These are phyloP conservation scores for Xylota sylvarum DNA, from an alignment of 2,888 invertebrate genomes.

Conservation along the genomic window DNA sequence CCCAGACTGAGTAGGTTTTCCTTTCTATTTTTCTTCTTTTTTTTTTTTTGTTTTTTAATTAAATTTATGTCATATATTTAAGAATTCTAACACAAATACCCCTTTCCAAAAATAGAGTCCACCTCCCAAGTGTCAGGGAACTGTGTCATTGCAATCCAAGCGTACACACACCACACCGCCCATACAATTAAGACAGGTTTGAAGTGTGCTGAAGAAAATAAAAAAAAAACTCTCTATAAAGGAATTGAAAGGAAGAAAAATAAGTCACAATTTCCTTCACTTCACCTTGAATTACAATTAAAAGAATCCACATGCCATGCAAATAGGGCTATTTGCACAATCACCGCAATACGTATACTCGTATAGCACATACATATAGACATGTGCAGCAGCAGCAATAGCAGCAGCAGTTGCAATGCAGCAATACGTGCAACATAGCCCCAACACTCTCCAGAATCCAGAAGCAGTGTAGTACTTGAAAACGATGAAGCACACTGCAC, in stretches of 20 bases:
- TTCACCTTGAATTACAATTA: slow-evolving; percentile 76
- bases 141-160: slow-evolving; percentile 57
- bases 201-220: neutral
- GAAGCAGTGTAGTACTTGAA: slow-evolving; percentile 59
- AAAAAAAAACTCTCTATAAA: too few relatives aligned
- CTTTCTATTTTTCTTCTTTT: neutral
- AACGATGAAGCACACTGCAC: slow-evolving; percentile 33
- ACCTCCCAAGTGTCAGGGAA: slow-evolving; percentile 56
- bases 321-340: slow-evolving; percentile 75
- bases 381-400: neutral
- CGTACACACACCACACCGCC: neutral
- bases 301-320: slow-evolving; percentile 64
- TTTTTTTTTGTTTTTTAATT: slow-evolving; percentile 16
- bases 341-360: slow-evolving; percentile 28
- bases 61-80: slow-evolving; percentile 27
- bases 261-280: slow-evolving; percentile 68
- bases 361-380: neutral
- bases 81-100: slow-evolving; percentile 24
- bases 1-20: slow-evolving; percentile 9
- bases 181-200: slow-evolving; percentile 51
- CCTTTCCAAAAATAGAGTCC: slow-evolving; percentile 43
- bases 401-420: slow-evolving; percentile 5
- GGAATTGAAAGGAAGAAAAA: slow-evolving; percentile 21
- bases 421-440: neutral
- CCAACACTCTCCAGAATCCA: slow-evolving; percentile 65